Base-by-base conservation (phyloP, 1,140 invertebrate genomes). In the Pseudachorutes palmiensis region DNA sequence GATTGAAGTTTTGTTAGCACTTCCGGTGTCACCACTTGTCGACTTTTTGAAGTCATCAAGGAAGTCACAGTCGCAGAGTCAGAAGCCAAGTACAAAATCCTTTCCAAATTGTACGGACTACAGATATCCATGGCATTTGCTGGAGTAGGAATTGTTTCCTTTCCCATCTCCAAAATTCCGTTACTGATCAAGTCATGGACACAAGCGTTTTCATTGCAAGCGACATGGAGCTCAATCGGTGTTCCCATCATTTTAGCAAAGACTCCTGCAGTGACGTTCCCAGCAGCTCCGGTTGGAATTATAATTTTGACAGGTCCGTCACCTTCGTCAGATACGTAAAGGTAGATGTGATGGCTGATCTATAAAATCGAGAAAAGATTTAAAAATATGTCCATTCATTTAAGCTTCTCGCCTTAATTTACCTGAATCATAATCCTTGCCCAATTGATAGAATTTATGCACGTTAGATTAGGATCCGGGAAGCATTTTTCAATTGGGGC, bases 361-460 rank as follows among this genome's bases (percentile, higher is more conserved):
- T 73, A 48, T 2, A 32, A 64, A 62, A 29, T 60, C 16, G 22
- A 60, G 26, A 58, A 62, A 5, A 22, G 2, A 36, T 36, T 36
- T 30, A 19, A 41, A n/a, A 45, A 36, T 62, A 12, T 26, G 14
- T 22, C 3, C 26, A 28, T 5, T 30, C 30, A 9, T 55, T 26
- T 2, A 29, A 14, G 32, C 57, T 45, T 58, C 28, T 66, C 31
- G 58, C 24, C 3, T 60, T 65, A 49, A 31, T 26, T 64, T 41
- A 78, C 77, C 70, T 83, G 82, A 16, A 80, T 74, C 75, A 82
- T 75, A 41, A 83, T 78, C 31, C 82, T 70, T 1, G 77, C 77
- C 80, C 81, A 82, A 75, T 82, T 82, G 65, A 82, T 76, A 16
- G 81, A 82, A 69, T 82, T 82, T 30, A 81, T 75, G 31, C 76